Base-by-base conservation (phyloP, 1,140 invertebrate species). In the Drosophila saltans region DNA sequence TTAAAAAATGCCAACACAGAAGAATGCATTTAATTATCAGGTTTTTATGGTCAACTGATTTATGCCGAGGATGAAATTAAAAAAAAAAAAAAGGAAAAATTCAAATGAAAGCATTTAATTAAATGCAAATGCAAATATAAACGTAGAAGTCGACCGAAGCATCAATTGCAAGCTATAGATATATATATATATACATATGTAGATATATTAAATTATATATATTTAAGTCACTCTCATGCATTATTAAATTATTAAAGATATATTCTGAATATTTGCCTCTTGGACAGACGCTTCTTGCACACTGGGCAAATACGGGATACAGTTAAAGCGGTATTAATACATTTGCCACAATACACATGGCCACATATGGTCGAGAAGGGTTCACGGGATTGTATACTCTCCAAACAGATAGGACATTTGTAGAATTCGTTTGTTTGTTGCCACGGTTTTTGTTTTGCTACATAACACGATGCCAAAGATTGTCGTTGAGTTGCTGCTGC, bases 391-490 rank as follows among this genome's bases (percentile, higher is more conserved):
- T 40, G 69, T 28, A 78, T 61, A 52, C 24, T 61, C 3, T 62
- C 41, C 61, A 64, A 41, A 26, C 73, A 78, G 1, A 78, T 61
- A 2, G 76, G 76, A 57, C 73, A 78, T n/a, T 59, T 65, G 21
- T 76, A 69, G 30, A 66, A 62, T 8, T 62, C 36, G 1, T 11
- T 58, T 26, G 11, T 10, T 11, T 24, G 33, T 36, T 9, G 21
- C 7, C 45, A 24, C 3, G 41, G 41, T 0, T 11, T 58, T 11
- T 10, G 28, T 1, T 33, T 16, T n/a, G 30, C 1, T 36, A 36
- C n/a, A 9, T n/a, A 39, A 36, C 4, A 8, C 11, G n/a, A 8
- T 9, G n/a, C 11, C 1, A 36, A 8, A 48, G 11, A 6, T n/a
- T n/a, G 16, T 16, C 16, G 16, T 2, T 36, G 30, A 16, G 16